A percentile compares a stretch with the other conserved stretches of the same genome.
phyloP scores from a whole-genome alignment of 2,888 invertebrate species.

The Candidula unifasciata region DNA sequence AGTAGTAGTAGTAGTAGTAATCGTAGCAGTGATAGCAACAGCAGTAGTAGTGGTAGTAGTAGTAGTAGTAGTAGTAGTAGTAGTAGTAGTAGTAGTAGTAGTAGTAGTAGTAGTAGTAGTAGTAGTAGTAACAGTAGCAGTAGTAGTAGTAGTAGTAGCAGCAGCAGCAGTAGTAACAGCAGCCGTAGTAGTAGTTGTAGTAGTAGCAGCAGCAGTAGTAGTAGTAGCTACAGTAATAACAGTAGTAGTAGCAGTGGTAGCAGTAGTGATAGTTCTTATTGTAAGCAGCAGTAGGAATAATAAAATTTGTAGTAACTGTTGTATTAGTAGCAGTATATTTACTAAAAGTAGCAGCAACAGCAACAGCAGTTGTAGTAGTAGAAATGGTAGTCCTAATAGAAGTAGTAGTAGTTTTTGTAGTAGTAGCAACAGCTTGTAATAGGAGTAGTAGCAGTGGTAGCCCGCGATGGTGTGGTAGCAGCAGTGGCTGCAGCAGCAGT shows the following conservation, averaged over 20 bases:
- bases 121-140: constrained; percentile 42
- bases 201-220: constrained; percentile 55
- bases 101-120: constrained; percentile 45
- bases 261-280: constrained; percentile 48
- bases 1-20: constrained; percentile 1
- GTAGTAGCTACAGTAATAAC: constrained; percentile 56
- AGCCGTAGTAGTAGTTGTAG: constrained; percentile 44
- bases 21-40: not conserved
- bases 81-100: not conserved
- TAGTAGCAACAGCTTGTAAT: constrained; percentile 49
- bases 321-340: constrained; percentile 47
- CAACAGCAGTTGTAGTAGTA: constrained; percentile 26
- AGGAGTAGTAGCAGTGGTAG: constrained; percentile 48
- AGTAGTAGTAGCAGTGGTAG: constrained; percentile 51
- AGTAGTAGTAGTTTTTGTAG: constrained; percentile 55
- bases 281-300: constrained; percentile 50
- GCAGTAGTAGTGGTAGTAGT: not conserved
- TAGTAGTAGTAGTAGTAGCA: constrained; percentile 47
- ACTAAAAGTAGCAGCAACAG: constrained; percentile 44
- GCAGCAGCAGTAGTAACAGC: constrained; percentile 42
- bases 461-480: constrained; percentile 24
- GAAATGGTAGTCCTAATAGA: constrained; percentile 53
- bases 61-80: not conserved
- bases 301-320: constrained; percentile 47
- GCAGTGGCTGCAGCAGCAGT: constrained; percentile 42